phyloP scores from a whole-genome alignment of 2,888 invertebrate species.

The Pandemis heparana region DNA sequence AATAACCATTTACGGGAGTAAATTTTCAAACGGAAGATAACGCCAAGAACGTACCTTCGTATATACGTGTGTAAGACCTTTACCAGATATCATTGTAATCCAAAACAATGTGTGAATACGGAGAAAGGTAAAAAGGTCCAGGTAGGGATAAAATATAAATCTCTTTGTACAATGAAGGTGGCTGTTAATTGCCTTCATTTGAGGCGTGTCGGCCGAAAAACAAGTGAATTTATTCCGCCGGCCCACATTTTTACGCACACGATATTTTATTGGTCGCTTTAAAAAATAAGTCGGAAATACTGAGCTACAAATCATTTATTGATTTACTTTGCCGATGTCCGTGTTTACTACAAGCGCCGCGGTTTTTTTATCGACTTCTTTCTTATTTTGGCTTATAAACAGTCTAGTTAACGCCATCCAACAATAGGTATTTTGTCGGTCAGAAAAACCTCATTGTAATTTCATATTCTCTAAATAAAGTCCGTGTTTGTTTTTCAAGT shows the following conservation, averaged over 20 bases:
- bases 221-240: slow-evolving; percentile 5
- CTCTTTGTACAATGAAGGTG: slow-evolving; percentile 35
- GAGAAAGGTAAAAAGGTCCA: slow-evolving; percentile 30
- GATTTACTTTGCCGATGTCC: too few species aligned
- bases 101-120: slow-evolving; percentile 33
- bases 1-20: not conserved
- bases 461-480: too few species aligned
- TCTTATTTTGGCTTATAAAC: too few species aligned
- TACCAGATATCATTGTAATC: slow-evolving; percentile 14
- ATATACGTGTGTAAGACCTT: not conserved
- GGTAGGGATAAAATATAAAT: slow-evolving; percentile 33
- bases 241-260: not conserved
- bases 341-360: too few species aligned
- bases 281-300: too few species aligned
- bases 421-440: too few species aligned
- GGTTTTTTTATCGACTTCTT: too few species aligned
- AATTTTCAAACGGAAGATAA: slow-evolving; percentile 2
- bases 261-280: not conserved
- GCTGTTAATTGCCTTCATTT: slow-evolving; percentile 36
- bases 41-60: not conserved
- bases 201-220: slow-evolving; percentile 5
- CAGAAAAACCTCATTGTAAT: too few species aligned
- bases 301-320: too few species aligned
- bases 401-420: too few species aligned
- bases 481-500: too few species aligned